A percentile compares a stretch with the other conserved stretches of the same genome.
phyloP scores from a whole-genome alignment of 64 coral and sea anemone species.

The Actinia tenebrosa region DNA sequence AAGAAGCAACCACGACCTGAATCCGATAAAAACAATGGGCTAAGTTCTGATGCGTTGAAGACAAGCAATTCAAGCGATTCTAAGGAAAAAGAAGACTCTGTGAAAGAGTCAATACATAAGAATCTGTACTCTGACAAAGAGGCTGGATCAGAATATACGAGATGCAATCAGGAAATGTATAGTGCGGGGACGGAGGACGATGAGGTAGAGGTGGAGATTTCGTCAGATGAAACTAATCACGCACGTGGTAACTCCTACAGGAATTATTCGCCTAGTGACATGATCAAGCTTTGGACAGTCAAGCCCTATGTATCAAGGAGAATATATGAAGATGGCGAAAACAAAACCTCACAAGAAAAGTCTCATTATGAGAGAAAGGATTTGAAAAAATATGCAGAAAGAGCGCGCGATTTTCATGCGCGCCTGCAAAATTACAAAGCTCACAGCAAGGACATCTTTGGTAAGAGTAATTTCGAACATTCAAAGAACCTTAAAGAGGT shows the following conservation, averaged over 20 bases:
- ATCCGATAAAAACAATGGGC: neutral
- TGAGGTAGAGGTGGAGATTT: neutral
- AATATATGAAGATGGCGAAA: neutral
- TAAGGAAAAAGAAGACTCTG: slow-evolving; percentile 16
- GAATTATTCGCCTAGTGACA: slow-evolving; percentile 11
- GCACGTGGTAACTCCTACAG: neutral
- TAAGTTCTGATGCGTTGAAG: neutral
- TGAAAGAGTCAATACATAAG: neutral
- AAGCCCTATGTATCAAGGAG: slow-evolving; percentile 6
- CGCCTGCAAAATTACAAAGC: neutral
- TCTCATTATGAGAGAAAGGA: neutral
- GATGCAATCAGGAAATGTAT: neutral
- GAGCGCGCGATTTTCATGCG: neutral
- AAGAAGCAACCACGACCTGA: neutral
- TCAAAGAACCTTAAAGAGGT: neutral
- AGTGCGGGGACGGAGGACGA: neutral
- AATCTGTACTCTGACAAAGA: neutral
- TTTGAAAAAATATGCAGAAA: neutral
- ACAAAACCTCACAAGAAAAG: neutral
- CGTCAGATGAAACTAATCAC: neutral
- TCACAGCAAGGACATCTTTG: neutral
- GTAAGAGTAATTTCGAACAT: neutral
- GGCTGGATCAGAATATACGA: neutral
- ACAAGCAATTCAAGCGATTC: slow-evolving; percentile 6
- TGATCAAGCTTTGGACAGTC: neutral